Evolutionary conservation across 2,797 vertebrate species (phyloP).

Genomic region (Pteronotus mesoamericanus): DNA sequence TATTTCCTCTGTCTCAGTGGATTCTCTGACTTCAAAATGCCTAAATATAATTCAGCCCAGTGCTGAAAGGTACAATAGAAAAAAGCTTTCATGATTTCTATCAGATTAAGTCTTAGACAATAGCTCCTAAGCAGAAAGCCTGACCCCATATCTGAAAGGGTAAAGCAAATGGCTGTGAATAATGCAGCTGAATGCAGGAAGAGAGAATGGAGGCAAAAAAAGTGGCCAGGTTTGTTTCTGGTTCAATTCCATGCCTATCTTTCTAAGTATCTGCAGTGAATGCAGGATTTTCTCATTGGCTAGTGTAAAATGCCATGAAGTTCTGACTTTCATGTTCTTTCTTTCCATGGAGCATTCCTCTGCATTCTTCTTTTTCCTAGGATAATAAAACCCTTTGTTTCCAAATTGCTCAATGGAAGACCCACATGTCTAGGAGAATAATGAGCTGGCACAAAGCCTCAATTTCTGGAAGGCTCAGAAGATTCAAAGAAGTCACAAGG

Average conservation of each 20-base stretch:
- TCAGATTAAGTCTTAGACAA: conserved; percentile 4
- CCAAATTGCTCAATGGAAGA: conserved; percentile 56
- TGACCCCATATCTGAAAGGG: not conserved
- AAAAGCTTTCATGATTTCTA: not conserved
- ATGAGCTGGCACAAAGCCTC: conserved; percentile 49
- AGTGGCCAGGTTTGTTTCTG: conserved; percentile 29
- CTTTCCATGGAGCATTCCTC: not conserved
- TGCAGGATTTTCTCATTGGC: conserved; percentile 13
- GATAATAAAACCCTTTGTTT: conserved; percentile 56
- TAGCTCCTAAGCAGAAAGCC: not conserved
- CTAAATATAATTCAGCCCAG: not conserved
- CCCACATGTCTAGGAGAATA: conserved; percentile 48
- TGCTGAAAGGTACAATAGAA: not conserved
- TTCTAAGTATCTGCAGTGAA: not conserved
- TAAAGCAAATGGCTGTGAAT: conserved; percentile 32
- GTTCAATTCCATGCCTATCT: not conserved
- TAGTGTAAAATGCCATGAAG: not conserved
- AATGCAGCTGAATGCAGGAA: not conserved
- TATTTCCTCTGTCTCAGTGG: not conserved
- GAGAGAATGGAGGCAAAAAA: not conserved
- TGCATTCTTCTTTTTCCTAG: not conserved
- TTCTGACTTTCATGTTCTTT: conserved; percentile 16
- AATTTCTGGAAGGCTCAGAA: conserved; percentile 30
- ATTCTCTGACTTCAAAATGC: not conserved
- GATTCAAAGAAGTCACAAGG: conserved; percentile 64